Conservation (phyloP, 2,113 vertebrate species). For the Chaetops frenatus region DNA sequence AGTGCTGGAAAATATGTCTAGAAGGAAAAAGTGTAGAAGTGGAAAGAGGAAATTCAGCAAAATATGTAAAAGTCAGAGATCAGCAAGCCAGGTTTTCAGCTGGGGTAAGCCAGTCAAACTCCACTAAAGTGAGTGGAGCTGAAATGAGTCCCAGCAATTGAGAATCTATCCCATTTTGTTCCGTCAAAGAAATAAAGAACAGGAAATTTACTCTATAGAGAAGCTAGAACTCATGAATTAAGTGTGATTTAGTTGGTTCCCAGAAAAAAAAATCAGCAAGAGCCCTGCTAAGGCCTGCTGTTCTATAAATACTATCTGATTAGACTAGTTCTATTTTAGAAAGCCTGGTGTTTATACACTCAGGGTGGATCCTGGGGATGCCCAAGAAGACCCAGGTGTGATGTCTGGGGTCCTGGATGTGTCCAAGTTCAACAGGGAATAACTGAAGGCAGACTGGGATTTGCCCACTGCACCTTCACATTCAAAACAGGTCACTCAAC, state of each 20-base stretch:
- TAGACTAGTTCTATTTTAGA: background rate
- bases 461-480: background rate
- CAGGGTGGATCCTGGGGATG: background rate
- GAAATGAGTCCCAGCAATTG: background rate
- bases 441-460: background rate
- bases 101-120: background rate
- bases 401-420: background rate
- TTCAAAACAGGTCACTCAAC: background rate
- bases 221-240: background rate
- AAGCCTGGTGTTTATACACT: background rate
- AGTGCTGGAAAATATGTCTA: background rate
- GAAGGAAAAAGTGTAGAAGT: constrained; percentile 11
- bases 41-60: constrained; percentile 10
- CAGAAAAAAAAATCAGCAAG: background rate
- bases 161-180: background rate
- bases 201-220: background rate
- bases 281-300: background rate
- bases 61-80: background rate
- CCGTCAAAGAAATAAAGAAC: background rate
- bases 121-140: background rate
- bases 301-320: background rate
- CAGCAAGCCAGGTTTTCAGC: background rate
- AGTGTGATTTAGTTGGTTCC: background rate
- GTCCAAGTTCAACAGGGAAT: background rate
- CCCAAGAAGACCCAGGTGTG: background rate